These are phyloP conservation scores for Drosophila borborema DNA, from an alignment of 2,888 invertebrate species.

Conservation along the genomic window DNA sequence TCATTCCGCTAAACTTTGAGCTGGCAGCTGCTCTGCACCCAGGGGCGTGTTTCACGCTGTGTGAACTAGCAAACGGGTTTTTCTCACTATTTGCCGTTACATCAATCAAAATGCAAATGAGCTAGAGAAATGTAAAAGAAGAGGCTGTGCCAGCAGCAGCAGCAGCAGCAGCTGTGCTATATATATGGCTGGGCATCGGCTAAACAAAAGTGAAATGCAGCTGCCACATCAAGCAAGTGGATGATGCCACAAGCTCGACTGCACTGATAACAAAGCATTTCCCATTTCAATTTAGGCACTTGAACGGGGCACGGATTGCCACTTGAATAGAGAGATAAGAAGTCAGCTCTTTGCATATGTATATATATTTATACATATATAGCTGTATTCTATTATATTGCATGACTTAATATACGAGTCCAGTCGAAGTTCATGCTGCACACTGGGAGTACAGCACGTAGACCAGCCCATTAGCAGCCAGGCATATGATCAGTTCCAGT, in stretches of 20 bases:
- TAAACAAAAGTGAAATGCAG: slow-evolving; percentile 64
- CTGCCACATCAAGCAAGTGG: slow-evolving; percentile 5
- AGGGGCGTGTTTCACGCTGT: slow-evolving; percentile 47
- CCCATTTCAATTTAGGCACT: slow-evolving; percentile 24
- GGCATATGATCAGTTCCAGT: slow-evolving; percentile 48
- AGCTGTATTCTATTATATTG: slow-evolving; percentile 5
- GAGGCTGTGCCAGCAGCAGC: neutral
- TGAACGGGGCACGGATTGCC: slow-evolving; percentile 42
- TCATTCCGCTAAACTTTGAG: slow-evolving; percentile 31
- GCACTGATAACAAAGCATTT: slow-evolving; percentile 32
- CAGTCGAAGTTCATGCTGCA: slow-evolving; percentile 37
- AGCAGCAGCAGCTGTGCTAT: slow-evolving; percentile 30
- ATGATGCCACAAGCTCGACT: slow-evolving; percentile 13
- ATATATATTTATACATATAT: neutral
- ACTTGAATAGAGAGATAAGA: slow-evolving; percentile 34
- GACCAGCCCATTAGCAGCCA: slow-evolving; percentile 42
- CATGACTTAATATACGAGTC: neutral
- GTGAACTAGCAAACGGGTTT: slow-evolving; percentile 66
- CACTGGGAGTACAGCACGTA: slow-evolving; percentile 59
- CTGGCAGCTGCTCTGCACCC: slow-evolving; percentile 27
- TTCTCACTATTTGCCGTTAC: slow-evolving; percentile 53
- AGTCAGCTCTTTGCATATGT: neutral
- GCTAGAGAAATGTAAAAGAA: slow-evolving; percentile 29
- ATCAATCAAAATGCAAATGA: slow-evolving; percentile 68
- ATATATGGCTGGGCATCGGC: slow-evolving; percentile 39